A percentile compares a stretch with the other conserved stretches of the same genome.
Conservation (phyloP, 1,140 invertebrate species). For the Zaprionus camerounensis region DNA sequence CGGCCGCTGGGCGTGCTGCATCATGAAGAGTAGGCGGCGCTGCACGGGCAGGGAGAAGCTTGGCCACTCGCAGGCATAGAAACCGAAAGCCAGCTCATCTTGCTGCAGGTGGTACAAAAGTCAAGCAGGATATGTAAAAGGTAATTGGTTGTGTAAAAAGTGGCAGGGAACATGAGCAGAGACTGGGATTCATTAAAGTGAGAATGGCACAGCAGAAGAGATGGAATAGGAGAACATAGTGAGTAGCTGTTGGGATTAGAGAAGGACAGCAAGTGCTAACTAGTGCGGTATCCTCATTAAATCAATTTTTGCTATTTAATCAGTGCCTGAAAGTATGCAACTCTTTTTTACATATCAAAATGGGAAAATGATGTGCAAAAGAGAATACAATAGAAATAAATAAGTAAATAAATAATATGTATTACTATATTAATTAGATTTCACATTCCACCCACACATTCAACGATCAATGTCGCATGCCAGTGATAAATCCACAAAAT, state of each 20-base stretch:
- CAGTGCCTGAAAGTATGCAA: conserved; percentile 10
- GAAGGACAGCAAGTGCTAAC: not conserved
- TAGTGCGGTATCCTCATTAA: not conserved
- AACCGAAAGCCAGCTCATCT: conserved; percentile 57
- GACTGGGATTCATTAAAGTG: conserved; percentile 12
- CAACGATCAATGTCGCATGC: conserved; percentile 69
- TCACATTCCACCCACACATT: conserved; percentile 38
- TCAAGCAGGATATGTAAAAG: not conserved
- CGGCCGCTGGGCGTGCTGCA: conserved; percentile 66
- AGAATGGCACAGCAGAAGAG: not conserved
- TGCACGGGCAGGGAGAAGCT: conserved; percentile 53
- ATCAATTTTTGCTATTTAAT: not conserved
- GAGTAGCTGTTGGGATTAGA: not conserved
- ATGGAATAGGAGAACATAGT: not conserved
- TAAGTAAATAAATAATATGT: not conserved
- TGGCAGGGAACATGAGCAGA: not conserved
- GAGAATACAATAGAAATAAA: not conserved
- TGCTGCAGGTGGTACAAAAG: conserved; percentile 46
- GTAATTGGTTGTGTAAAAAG: conserved; percentile 12
- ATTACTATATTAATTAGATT: no score
- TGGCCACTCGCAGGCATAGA: conserved; percentile 68
- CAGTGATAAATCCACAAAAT: conserved; percentile 76
- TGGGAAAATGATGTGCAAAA: not conserved
- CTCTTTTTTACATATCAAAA: not conserved
- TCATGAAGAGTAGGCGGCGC: conserved; percentile 56